Conservation (phyloP, 2,797 vertebrate genomes). For the Morus bassanus region DNA sequence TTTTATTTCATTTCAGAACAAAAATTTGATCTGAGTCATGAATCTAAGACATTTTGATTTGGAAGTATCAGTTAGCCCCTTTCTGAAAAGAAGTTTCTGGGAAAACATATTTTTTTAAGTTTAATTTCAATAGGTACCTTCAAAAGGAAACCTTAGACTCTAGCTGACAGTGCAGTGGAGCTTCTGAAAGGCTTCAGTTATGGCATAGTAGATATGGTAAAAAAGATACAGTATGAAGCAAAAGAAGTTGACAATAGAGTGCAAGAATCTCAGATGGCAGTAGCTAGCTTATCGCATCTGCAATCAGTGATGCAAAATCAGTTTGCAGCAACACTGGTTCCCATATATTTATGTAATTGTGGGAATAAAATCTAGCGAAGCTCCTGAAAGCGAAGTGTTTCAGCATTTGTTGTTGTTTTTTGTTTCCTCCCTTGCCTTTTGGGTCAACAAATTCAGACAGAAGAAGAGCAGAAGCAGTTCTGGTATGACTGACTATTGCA, state of each 20-base stretch:
- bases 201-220: background rate
- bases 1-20: conserved; percentile 7
- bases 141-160: background rate
- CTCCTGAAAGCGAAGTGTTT: background rate
- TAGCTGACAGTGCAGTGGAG: background rate
- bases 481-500: background rate
- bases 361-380: background rate
- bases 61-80: background rate
- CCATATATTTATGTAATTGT: background rate
- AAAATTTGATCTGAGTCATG: background rate
- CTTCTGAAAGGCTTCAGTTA: background rate
- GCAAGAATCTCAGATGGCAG: background rate
- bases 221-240: background rate
- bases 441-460: background rate
- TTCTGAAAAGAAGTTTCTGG: background rate
- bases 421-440: background rate
- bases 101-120: background rate
- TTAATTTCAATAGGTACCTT: background rate
- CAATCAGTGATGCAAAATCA: background rate
- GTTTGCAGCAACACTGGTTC: background rate
- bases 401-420: background rate
- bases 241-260: background rate
- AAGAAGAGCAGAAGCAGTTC: background rate
- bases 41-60: conserved; percentile 19
- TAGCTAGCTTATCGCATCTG: background rate